phyloP scores from a whole-genome alignment of 2,113 vertebrate genomes.

The Rissa tridactyla region DNA sequence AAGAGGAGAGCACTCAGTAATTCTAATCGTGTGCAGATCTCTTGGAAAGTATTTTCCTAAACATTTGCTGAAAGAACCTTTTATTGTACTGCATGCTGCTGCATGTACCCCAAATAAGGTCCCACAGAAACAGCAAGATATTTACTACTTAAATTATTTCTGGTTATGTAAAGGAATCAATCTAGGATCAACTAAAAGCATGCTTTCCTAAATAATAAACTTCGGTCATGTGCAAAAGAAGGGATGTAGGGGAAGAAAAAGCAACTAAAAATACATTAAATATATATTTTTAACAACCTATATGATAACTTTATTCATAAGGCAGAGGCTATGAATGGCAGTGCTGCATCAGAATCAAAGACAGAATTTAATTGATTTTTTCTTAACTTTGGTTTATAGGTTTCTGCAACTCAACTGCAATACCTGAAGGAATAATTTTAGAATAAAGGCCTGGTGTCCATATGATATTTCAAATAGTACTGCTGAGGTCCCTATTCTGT shows the following conservation, averaged over 20 bases:
- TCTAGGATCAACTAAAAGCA: not conserved
- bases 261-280: not conserved
- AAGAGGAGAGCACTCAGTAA: constrained; percentile 83
- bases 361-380: not conserved
- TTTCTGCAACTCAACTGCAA: not conserved
- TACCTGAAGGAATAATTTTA: not conserved
- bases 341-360: not conserved
- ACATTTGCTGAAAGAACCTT: constrained; percentile 76
- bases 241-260: not conserved
- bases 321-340: not conserved
- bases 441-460: not conserved
- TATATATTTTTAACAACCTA: not conserved
- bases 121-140: not conserved
- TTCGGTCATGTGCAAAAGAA: not conserved
- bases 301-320: not conserved
- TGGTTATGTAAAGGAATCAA: not conserved
- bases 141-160: constrained; percentile 6
- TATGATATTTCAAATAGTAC: not conserved
- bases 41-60: constrained; percentile 84
- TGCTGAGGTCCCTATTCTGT: not conserved
- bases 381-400: not conserved
- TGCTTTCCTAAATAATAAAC: not conserved
- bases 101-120: constrained; percentile 42
- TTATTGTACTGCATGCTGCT: constrained; percentile 37
- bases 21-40: constrained; percentile 86